A percentile compares a stretch with the other conserved stretches of the same genome.
Evolutionary conservation across 37 sponge, comb jelly and placozoan species (phyloP).

Genomic region (Ephydatia muelleri): DNA sequence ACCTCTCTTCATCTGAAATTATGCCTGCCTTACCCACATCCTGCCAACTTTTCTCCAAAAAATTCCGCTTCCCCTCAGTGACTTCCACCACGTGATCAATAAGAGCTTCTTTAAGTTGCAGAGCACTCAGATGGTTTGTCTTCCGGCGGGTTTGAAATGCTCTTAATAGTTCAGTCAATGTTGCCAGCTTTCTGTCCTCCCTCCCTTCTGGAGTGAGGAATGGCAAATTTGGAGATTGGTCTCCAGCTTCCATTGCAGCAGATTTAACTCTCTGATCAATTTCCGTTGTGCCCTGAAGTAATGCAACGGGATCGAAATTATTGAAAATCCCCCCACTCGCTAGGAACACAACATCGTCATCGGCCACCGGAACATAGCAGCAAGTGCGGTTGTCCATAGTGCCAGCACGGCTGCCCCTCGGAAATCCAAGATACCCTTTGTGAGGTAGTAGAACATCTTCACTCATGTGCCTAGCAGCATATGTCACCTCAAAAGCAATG

Average conservation of each 20-base stretch:
- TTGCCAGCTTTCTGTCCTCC: slow-evolving; percentile 4
- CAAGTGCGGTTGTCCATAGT: slow-evolving; percentile 71
- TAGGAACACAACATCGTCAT: slow-evolving; percentile 68
- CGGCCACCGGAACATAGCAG: slow-evolving; percentile 54
- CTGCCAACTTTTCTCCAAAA: slow-evolving; percentile 48
- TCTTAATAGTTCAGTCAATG: slow-evolving; percentile 24
- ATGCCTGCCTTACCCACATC: slow-evolving; percentile 15
- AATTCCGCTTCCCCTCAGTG: slow-evolving; percentile 66
- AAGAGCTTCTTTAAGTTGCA: slow-evolving; percentile 42
- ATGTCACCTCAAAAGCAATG: slow-evolving; percentile 66
- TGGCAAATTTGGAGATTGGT: slow-evolving; percentile 3
- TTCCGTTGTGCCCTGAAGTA: slow-evolving; percentile 23
- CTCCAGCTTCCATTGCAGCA: no score
- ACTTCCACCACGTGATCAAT: slow-evolving; percentile 35
- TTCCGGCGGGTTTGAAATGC: not conserved
- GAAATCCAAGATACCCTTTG: slow-evolving; percentile 47
- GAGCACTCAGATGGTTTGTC: not conserved
- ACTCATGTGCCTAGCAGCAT: not conserved
- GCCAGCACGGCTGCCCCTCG: slow-evolving; percentile 70
- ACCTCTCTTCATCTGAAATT: slow-evolving; percentile 33
- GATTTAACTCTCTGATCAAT: no score
- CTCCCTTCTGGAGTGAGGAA: slow-evolving; percentile 48
- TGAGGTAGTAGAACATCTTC: no score
- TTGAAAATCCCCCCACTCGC: slow-evolving; percentile 72
- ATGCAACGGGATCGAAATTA: slow-evolving; percentile 79